A percentile compares a stretch with the other conserved stretches of the same genome.
Evolutionary conservation across 2,888 invertebrate genomes (phyloP).

Genomic region (Phortica magna): DNA sequence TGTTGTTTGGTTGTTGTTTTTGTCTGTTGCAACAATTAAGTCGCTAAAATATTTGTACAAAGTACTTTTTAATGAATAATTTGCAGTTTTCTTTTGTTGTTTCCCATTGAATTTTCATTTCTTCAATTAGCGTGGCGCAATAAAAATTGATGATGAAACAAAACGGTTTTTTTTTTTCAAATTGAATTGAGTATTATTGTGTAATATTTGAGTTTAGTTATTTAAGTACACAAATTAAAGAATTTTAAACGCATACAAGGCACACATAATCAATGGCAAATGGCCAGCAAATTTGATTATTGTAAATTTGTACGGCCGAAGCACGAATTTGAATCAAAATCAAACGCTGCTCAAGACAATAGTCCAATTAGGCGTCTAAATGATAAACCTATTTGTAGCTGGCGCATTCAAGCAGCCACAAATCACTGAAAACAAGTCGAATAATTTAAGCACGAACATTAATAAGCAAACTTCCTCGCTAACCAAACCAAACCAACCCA

Average conservation of each 20-base stretch:
- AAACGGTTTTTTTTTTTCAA: too few relatives aligned
- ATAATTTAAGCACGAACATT: conserved; percentile 26
- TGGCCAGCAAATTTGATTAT: background rate
- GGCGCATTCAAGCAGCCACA: background rate
- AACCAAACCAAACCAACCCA: background rate
- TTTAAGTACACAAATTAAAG: too few relatives aligned
- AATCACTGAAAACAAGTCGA: conserved; percentile 35
- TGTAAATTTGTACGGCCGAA: background rate
- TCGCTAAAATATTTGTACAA: conserved; percentile 11
- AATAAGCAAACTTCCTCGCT: background rate
- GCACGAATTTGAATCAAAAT: background rate
- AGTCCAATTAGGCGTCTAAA: background rate
- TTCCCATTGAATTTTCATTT: conserved; percentile 16
- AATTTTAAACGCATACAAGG: too few relatives aligned
- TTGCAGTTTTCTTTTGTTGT: conserved; percentile 6
- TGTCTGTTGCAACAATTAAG: conserved; percentile 21
- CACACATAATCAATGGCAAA: too few relatives aligned
- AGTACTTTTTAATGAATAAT: conserved; percentile 27
- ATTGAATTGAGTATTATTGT: too few relatives aligned
- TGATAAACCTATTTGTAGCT: background rate
- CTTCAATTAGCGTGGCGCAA: background rate
- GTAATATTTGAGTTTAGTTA: too few relatives aligned
- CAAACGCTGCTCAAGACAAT: background rate
- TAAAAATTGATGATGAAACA: background rate
- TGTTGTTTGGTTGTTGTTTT: conserved; percentile 1